Percentiles rank a stretch among this genome's conserved stretches.
These are phyloP conservation scores for Odontocolon sp. DNA, from an alignment of 2,888 invertebrate genomes.

Conservation along the genomic window DNA sequence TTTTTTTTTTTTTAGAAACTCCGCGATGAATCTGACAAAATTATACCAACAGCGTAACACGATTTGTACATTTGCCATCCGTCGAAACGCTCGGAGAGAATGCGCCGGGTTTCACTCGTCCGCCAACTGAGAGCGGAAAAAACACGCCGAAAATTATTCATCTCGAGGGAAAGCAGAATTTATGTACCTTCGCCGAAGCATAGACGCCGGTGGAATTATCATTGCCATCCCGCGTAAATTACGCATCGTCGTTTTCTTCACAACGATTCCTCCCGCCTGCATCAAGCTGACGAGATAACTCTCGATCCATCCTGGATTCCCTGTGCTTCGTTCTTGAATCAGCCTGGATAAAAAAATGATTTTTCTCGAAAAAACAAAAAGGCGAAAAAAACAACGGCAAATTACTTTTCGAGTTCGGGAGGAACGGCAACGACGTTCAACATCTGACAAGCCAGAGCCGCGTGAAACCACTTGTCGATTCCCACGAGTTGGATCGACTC, in stretches of 20 bases:
- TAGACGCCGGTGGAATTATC: conserved; percentile 69
- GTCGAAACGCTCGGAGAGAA: conserved; percentile 65
- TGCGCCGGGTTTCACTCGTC: too few species aligned
- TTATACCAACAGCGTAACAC: conserved; percentile 78
- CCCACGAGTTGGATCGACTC: conserved; percentile 80
- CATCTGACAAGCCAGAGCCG: conserved; percentile 85
- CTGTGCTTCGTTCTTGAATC: conserved; percentile 84
- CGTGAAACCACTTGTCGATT: conserved; percentile 84
- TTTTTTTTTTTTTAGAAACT: neutral
- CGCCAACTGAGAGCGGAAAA: too few species aligned
- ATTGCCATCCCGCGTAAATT: conserved; percentile 70
- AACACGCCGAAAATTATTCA: too few species aligned
- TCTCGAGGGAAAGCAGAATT: too few species aligned
- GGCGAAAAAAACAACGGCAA: neutral
- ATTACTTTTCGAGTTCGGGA: conserved; percentile 85
- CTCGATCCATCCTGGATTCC: conserved; percentile 87
- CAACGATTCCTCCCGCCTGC: conserved; percentile 82
- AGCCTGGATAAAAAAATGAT: conserved; percentile 69
- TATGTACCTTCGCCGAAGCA: conserved; percentile 62
- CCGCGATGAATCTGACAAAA: neutral
- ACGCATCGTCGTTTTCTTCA: conserved; percentile 79
- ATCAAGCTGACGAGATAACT: conserved; percentile 84
- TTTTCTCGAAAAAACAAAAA: conserved; percentile 21
- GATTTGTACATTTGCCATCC: conserved; percentile 82
- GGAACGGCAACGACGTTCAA: conserved; percentile 85